Evolutionary conservation across 2,113 vertebrate species (phyloP), one percentile per base, ranked within the genome.

Genomic region (Oceanodroma tethys): DNA sequence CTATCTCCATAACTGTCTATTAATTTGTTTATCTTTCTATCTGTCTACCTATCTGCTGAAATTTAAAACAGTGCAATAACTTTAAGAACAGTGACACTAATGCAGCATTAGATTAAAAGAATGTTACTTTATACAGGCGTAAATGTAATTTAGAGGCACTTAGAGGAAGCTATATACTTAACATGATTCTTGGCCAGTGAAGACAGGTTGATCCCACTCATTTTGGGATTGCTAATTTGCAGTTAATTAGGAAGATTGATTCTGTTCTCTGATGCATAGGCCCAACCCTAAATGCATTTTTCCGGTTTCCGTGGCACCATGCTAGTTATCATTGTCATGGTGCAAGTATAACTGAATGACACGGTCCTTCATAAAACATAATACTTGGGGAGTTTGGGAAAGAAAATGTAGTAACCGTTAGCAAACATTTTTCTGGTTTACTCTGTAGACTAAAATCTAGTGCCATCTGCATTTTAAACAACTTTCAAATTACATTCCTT

Each of bases 191-290:
- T 98, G 98, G 98, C 98, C 98, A 98, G 98, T 97, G 98, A 98
- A 98, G 98, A 98, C 98, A 98, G 98, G 98, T 98, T 99, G 99
- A 99, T 99, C 98, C 99, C 98, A 98, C 99, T 99, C 99, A 99
- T 99, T 99, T 99, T 99, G 98, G 98, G 98, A 98, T 98, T 97
- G 97, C 98, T 99, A 99, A 99, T 99, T 99, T 99, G 98, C 98
- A 98, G 98, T 99, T 99, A 99, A 99, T 99, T 99, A 99, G 98
- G 98, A 98, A 99, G 99, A 99, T 99, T 99, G 98, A 99, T 99
- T 99, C 98, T 99, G 98, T 98, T 98, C 98, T 98, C 91, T 97
- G 98, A 98, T 99, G 98, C 98, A 98, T 97, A 98, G 98, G 98
- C 98, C 97, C 98, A 98, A 89, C 97, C 98, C 97, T 97, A 99